Base-by-base conservation (phyloP, 2,113 vertebrate species). In the Labeo rohita region DNA sequence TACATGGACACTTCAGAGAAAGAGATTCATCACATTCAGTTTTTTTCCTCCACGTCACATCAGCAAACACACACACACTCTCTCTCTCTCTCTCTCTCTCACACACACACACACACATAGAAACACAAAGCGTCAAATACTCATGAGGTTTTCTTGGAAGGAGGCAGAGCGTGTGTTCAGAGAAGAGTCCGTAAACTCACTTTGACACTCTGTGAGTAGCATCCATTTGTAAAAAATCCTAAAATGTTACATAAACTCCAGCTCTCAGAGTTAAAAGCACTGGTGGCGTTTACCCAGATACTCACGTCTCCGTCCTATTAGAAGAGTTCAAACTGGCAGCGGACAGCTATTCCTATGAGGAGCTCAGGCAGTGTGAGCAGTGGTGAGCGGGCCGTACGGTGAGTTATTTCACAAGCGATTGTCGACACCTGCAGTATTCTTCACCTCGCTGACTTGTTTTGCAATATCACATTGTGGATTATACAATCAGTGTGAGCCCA, bases 1-100 rank as follows among this genome's bases (percentile, higher is more conserved):
- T 90, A 93, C 84, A 89, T 90, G 76, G 89, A 93, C 88, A 91
- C 91, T 90, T 89, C 85, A 89, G 85, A 91, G 80, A 23, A 72
- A 90, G 89, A 89, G 90, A 91, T 92, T 92, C 89, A 93, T 34
- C 47, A 83, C 47, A 47, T 91, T 92, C 89, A 89, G 90, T 85
- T 88, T 88, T 39, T 89, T 92, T 84, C 87, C 76, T 34, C 80
- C 88, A 93, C 87, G 88, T 88, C 77, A 90, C 86, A 84, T 1
- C 61, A 54, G 50, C 68, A 39, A 83, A 54, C 52, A 79, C 68
- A 87, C 68, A 50, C 63, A 65, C 61, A 87, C 50, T 66, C 47
- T 15, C 70, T 39, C 39, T 39, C 39, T 39, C 39, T 39, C 49
- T 72, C 65, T 84, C 39, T 4, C 39, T 4, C 39, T 2, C 65